A percentile compares a stretch with the other conserved stretches of the same genome.
Evolutionary conservation across 2,888 invertebrate genomes (phyloP).

Genomic region (Lasioglossum calceatum): DNA sequence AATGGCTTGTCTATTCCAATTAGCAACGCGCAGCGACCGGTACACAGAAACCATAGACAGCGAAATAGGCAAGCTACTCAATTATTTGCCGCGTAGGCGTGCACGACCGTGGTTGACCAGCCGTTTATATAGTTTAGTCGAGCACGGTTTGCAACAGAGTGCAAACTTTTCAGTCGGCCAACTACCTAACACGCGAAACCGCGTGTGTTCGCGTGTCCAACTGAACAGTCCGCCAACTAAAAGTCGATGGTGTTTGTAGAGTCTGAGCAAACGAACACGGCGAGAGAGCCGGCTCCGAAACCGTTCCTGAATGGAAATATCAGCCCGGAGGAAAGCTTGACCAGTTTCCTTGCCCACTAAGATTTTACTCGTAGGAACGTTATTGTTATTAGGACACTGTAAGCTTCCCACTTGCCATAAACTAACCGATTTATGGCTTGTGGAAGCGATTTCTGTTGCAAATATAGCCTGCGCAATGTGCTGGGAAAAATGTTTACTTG

Average conservation of each 20-base stretch:
- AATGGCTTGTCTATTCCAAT: conserved; percentile 13
- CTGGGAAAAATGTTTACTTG: neutral
- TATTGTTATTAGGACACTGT: conserved; percentile 10
- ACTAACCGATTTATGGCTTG: neutral
- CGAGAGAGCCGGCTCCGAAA: neutral
- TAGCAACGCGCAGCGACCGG: neutral
- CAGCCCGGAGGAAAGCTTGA: neutral
- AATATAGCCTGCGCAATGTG: neutral
- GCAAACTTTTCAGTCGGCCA: conserved; percentile 51
- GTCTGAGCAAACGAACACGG: conserved; percentile 18
- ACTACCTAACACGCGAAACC: conserved; percentile 24
- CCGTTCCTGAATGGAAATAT: conserved; percentile 5
- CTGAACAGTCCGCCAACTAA: conserved; percentile 1
- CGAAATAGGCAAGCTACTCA: conserved; percentile 1
- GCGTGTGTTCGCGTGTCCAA: neutral
- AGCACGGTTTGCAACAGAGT: conserved; percentile 36
- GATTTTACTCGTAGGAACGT: neutral
- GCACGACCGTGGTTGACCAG: conserved; percentile 37
- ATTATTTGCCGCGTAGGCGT: conserved; percentile 13
- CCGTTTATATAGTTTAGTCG: conserved; percentile 45
- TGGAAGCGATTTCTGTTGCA: neutral
- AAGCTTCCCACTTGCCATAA: conserved; percentile 2
- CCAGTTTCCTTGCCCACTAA: neutral
- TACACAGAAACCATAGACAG: neutral
- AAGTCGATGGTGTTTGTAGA: conserved; percentile 14